These are phyloP conservation scores for Tachina fera DNA, from an alignment of 2,888 invertebrate genomes.

Conservation along the genomic window DNA sequence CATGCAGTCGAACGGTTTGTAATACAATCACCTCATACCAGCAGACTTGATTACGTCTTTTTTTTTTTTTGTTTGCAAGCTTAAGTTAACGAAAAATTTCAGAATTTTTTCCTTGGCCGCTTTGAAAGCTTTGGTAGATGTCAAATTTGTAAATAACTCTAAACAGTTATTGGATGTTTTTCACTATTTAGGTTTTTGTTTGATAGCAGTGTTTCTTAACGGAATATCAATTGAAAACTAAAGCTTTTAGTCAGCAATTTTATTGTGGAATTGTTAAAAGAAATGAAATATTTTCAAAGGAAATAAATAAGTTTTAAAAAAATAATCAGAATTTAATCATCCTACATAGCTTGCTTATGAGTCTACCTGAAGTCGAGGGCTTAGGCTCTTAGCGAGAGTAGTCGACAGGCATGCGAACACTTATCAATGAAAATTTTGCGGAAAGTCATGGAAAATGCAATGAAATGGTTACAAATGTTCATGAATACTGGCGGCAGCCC, in stretches of 20 bases:
- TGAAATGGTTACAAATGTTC: no score
- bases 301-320: no score
- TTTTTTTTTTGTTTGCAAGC: constrained; percentile 34
- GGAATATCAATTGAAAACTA: no score
- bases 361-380: no score
- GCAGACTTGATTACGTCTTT: constrained; percentile 74
- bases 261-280: background rate
- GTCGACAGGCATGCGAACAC: no score
- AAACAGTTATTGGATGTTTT: constrained; percentile 75
- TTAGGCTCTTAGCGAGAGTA: no score
- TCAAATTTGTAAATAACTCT: constrained; percentile 77
- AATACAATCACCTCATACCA: background rate
- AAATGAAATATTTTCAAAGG: background rate
- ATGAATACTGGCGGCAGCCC: no score
- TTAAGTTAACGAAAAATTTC: constrained; percentile 27
- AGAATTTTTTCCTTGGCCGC: background rate
- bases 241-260: background rate
- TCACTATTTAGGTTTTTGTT: constrained; percentile 4
- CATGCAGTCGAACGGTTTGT: constrained; percentile 1
- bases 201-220: background rate
- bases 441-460: no score
- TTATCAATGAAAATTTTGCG: no score
- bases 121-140: constrained; percentile 71
- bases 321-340: no score
- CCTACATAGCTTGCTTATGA: no score